Conservation (phyloP, 1,140 invertebrate genomes). For the Hyphantria cunea region DNA sequence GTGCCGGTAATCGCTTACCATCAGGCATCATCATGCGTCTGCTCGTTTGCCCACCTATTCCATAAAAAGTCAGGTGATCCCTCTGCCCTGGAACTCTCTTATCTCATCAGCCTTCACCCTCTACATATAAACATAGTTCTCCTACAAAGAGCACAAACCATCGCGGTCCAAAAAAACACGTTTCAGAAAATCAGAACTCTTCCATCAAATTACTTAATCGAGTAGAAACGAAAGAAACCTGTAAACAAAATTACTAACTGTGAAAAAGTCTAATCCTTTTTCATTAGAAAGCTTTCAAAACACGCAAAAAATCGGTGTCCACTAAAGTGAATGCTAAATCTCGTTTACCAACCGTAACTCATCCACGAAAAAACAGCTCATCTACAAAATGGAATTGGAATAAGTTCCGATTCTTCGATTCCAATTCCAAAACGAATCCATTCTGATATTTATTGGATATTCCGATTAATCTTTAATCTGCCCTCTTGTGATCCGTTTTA, state of each 20-base stretch:
- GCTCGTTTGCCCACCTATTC: too few species aligned
- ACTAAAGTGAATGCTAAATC: slow-evolving; percentile 39
- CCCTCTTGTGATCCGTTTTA: slow-evolving; percentile 58
- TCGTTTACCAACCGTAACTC: slow-evolving; percentile 47
- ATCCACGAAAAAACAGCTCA: slow-evolving; percentile 68
- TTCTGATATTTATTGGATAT: slow-evolving; percentile 78
- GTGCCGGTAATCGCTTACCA: too few species aligned
- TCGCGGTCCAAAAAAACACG: too few species aligned
- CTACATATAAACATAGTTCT: too few species aligned
- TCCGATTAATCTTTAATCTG: slow-evolving; percentile 78
- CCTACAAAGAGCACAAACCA: too few species aligned
- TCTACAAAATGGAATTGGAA: slow-evolving; percentile 71
- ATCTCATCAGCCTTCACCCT: too few species aligned
- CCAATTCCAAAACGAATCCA: slow-evolving; percentile 72
- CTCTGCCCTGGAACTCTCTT: too few species aligned
- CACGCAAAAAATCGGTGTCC: slow-evolving; percentile 7
- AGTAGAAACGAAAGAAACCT: too few species aligned
- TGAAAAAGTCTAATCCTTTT: slow-evolving; percentile 28
- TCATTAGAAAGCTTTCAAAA: slow-evolving; percentile 3
- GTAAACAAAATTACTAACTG: neutral
- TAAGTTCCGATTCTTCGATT: slow-evolving; percentile 77
- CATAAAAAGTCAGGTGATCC: too few species aligned
- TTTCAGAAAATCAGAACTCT: too few species aligned
- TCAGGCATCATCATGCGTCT: too few species aligned
- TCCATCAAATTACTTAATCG: too few species aligned